Evolutionary conservation across 2,888 invertebrate species (phyloP).

Genomic region (Harmothoe impar): DNA sequence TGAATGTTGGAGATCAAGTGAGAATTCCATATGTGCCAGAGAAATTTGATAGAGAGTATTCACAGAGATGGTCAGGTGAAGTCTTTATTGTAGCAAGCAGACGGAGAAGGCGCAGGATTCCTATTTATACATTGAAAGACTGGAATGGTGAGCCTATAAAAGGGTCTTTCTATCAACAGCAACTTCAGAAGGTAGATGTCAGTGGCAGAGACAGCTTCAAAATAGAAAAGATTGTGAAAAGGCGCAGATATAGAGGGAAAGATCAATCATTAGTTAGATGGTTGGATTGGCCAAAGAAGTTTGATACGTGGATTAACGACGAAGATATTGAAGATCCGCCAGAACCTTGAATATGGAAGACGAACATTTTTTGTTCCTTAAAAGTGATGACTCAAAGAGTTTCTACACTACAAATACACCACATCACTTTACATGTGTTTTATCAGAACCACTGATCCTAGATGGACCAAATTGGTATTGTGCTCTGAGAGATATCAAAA

Average conservation of each 20-base stretch:
- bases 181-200: not conserved
- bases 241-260: not conserved
- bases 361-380: not conserved
- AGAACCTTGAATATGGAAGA: not conserved
- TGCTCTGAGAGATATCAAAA: not conserved
- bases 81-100: too few relatives aligned
- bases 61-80: too few relatives aligned
- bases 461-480: not conserved
- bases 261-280: not conserved
- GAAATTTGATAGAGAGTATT: too few relatives aligned
- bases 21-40: too few relatives aligned
- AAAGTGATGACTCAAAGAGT: not conserved
- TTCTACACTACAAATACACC: not conserved
- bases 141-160: conserved; percentile 17
- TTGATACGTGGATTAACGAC: not conserved
- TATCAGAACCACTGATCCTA: not conserved
- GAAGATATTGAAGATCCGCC: too few relatives aligned
- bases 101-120: not conserved
- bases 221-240: conserved; percentile 17
- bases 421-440: not conserved
- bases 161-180: conserved; percentile 19
- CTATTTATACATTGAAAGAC: conserved; percentile 1
- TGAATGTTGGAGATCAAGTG: too few relatives aligned
- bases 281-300: not conserved
- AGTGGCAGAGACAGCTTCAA: not conserved